Evolutionary conservation across 2,888 invertebrate genomes (phyloP).

Genomic region (Drosophila neonasuta): DNA sequence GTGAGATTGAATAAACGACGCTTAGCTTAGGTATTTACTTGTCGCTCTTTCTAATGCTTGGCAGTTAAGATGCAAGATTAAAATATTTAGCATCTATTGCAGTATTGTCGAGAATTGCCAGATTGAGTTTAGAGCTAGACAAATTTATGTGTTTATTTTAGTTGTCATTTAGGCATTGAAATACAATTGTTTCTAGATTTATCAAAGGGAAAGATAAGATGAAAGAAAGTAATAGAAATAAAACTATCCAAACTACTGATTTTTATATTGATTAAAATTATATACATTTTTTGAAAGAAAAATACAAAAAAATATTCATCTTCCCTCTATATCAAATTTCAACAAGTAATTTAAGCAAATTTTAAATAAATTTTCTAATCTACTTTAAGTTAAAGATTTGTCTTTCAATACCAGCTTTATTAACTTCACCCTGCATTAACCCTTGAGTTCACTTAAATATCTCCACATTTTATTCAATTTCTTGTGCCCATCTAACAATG

Average conservation of each 20-base stretch:
- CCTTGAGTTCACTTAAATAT: constrained; percentile 14
- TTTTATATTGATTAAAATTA: too few relatives aligned
- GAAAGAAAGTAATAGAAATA: too few relatives aligned
- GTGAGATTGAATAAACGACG: constrained; percentile 10
- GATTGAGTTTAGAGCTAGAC: neutral
- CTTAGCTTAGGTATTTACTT: constrained; percentile 15
- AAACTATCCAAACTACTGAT: too few relatives aligned
- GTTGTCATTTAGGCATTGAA: neutral
- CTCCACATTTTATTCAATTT: constrained; percentile 11
- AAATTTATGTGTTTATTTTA: neutral
- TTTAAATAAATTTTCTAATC: neutral
- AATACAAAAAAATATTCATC: too few relatives aligned
- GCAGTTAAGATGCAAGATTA: constrained; percentile 5
- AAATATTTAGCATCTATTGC: constrained; percentile 9
- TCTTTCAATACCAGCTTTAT: neutral
- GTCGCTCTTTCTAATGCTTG: constrained; percentile 7
- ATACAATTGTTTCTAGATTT: too few relatives aligned
- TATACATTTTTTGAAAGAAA: too few relatives aligned
- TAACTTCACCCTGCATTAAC: constrained; percentile 1
- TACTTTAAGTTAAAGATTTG: neutral
- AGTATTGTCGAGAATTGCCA: neutral
- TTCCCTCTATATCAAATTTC: too few relatives aligned
- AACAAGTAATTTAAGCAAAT: neutral
- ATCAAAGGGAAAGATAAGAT: too few relatives aligned
- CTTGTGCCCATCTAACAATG: constrained; percentile 17